A percentile compares a stretch with the other conserved stretches of the same genome.
These are phyloP conservation scores for Nezara viridula DNA, from an alignment of 2,888 invertebrate genomes.

Conservation along the genomic window DNA sequence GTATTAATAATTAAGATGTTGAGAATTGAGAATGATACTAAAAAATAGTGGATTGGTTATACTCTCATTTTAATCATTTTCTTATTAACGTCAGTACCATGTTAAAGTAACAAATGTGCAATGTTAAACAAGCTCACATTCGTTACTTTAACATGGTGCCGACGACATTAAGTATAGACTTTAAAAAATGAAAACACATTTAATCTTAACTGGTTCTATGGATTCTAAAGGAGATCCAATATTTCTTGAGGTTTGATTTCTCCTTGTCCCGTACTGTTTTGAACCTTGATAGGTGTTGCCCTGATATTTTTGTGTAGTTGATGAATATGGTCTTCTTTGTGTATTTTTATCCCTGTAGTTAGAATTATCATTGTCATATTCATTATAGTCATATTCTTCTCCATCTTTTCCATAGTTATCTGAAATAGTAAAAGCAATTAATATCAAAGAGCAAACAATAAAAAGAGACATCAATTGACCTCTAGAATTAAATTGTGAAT, in stretches of 20 bases:
- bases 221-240: slow-evolving; percentile 72
- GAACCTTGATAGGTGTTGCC: slow-evolving; percentile 7
- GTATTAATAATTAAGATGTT: no score
- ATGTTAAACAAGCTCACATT: no score
- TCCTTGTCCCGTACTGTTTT: slow-evolving; percentile 20
- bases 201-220: slow-evolving; percentile 64
- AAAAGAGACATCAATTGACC: no score
- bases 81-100: no score
- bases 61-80: no score
- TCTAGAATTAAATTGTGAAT: no score
- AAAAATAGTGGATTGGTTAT: no score
- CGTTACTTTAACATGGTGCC: no score
- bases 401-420: slow-evolving; percentile 59
- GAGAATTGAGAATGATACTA: no score
- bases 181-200: background rate
- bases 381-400: slow-evolving; percentile 62
- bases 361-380: slow-evolving; percentile 56
- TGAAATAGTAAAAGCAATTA: background rate
- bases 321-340: slow-evolving; percentile 36
- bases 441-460: no score
- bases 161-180: no score
- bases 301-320: background rate
- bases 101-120: no score
- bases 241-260: slow-evolving; percentile 24
- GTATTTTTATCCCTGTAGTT: slow-evolving; percentile 41